These are phyloP conservation scores for Tetragonisca angustula DNA, from an alignment of 2,888 invertebrate species.

Conservation along the genomic window DNA sequence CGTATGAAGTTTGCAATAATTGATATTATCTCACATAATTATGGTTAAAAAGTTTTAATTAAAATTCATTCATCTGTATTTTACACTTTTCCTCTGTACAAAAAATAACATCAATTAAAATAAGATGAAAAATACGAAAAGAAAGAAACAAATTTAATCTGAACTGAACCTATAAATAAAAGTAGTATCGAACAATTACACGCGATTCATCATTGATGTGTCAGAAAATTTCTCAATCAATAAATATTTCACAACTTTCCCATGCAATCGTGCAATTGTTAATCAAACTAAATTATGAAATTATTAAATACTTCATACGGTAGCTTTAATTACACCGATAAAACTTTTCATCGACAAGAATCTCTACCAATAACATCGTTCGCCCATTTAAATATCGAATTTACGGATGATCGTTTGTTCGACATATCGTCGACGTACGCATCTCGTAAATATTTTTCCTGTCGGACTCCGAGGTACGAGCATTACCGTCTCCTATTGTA, in stretches of 20 bases:
- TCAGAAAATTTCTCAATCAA: background rate
- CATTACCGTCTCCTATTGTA: slow-evolving; percentile 38
- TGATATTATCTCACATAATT: background rate
- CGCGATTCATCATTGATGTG: background rate
- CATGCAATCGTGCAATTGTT: background rate
- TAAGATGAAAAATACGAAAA: background rate
- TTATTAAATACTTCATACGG: background rate
- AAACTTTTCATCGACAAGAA: background rate
- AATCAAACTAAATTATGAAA: background rate
- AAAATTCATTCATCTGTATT: background rate
- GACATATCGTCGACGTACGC: background rate
- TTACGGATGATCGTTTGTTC: background rate
- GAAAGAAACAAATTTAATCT: background rate
- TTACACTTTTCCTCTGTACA: background rate
- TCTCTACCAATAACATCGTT: too few relatives aligned
- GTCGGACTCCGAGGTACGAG: slow-evolving; percentile 10
- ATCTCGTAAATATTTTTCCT: slow-evolving; percentile 34
- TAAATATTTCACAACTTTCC: background rate
- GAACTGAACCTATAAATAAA: background rate
- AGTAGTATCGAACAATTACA: background rate
- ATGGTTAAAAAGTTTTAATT: background rate
- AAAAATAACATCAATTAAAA: background rate
- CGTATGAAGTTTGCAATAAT: background rate
- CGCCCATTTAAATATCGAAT: background rate
- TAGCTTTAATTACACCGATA: background rate